A percentile compares a stretch with the other conserved stretches of the same genome.
These are phyloP conservation scores for Orchestes rusci DNA, from an alignment of 2,888 invertebrate genomes.

Conservation along the genomic window DNA sequence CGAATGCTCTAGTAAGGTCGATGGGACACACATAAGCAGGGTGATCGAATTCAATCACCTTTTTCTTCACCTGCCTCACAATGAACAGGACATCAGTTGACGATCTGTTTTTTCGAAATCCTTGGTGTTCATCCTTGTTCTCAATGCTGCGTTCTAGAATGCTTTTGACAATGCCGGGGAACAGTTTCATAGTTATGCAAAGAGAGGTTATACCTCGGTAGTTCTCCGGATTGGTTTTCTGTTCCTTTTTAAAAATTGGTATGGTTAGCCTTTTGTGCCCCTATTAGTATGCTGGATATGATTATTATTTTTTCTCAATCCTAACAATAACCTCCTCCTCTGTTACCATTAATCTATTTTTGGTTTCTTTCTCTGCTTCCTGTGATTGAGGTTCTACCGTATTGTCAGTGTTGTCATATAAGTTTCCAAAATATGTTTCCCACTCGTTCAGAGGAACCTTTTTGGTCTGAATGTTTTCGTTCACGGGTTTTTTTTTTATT, in stretches of 20 bases:
- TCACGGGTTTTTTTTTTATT: slow-evolving; percentile 4
- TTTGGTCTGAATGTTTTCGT: slow-evolving; percentile 6
- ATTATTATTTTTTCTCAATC: slow-evolving; percentile 1
- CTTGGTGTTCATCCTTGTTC: slow-evolving; percentile 1
- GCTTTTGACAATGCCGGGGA: background rate
- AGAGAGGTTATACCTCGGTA: background rate
- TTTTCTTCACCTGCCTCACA: slow-evolving; percentile 1
- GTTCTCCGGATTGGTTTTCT: slow-evolving; percentile 2
- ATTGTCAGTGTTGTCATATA: too few relatives aligned
- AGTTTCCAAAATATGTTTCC: background rate
- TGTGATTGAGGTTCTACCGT: too few relatives aligned
- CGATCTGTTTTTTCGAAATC: slow-evolving; percentile 3
- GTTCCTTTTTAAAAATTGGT: background rate
- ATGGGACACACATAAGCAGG: background rate
- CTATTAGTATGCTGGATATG: background rate
- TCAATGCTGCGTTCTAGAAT: background rate
- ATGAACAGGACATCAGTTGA: slow-evolving; percentile 1
- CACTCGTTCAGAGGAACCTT: background rate
- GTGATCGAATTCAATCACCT: background rate
- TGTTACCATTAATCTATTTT: too few relatives aligned
- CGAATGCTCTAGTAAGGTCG: slow-evolving; percentile 2
- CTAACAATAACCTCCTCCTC: too few relatives aligned
- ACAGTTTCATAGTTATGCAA: slow-evolving; percentile 2
- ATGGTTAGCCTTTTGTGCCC: background rate
- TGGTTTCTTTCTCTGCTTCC: too few relatives aligned